Evolutionary conservation across 2,888 invertebrate species (phyloP).

Genomic region (Icerya purchasi): DNA sequence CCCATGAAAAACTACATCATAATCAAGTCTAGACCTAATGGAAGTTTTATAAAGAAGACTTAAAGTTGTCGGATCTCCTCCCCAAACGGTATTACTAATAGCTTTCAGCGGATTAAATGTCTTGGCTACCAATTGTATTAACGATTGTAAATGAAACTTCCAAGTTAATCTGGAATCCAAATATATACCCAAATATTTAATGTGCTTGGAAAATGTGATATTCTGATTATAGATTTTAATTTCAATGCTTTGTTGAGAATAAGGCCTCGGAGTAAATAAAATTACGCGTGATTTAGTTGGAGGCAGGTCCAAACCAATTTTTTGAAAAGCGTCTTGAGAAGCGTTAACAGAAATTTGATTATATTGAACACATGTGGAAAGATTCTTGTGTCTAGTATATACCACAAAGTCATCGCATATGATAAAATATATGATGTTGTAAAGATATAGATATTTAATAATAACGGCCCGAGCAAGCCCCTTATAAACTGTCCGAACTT

Average conservation of each 20-base stretch:
- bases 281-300: not conserved
- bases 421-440: too few species aligned
- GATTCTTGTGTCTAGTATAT: not conserved
- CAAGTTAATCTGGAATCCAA: not conserved
- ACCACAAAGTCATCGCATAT: not conserved
- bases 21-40: not conserved
- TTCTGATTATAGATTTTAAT: not conserved
- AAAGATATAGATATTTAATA: too few species aligned
- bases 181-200: not conserved
- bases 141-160: not conserved
- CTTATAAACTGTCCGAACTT: not conserved
- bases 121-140: not conserved
- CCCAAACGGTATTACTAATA: not conserved
- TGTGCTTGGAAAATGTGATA: not conserved
- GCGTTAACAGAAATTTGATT: not conserved
- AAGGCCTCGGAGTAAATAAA: not conserved
- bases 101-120: not conserved
- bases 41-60: not conserved
- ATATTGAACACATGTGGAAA: not conserved
- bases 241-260: too few species aligned
- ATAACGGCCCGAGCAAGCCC: not conserved
- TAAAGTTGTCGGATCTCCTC: not conserved
- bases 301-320: not conserved
- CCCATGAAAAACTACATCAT: not conserved
- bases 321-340: not conserved